phyloP scores from a whole-genome alignment of 92 coral and sea anemone species.

The Phenganax marumi region DNA sequence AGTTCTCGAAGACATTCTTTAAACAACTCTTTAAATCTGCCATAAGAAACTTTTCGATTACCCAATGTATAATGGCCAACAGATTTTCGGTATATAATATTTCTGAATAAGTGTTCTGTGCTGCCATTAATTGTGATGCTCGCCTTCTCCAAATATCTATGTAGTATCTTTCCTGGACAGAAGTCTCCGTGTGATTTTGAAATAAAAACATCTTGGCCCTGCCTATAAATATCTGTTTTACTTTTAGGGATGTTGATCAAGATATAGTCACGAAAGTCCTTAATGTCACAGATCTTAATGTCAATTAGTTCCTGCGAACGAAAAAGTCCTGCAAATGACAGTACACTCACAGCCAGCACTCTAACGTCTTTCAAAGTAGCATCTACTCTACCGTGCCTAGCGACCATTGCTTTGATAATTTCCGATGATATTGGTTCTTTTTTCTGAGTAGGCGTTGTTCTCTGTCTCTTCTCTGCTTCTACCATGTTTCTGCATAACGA shows the following conservation, averaged over 20 bases:
- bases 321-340: slow-evolving; percentile 40
- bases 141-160: neutral
- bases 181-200: slow-evolving; percentile 17
- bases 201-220: slow-evolving; percentile 35
- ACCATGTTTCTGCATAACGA: slow-evolving; percentile 35
- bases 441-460: slow-evolving; percentile 34
- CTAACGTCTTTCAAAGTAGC: slow-evolving; percentile 48
- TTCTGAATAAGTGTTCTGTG: slow-evolving; percentile 18
- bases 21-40: neutral
- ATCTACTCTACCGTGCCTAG: neutral
- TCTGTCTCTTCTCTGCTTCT: slow-evolving; percentile 43
- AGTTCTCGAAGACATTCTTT: too few species aligned
- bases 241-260: slow-evolving; percentile 5
- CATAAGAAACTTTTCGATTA: neutral
- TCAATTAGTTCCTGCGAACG: slow-evolving; percentile 37
- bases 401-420: slow-evolving; percentile 5
- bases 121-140: neutral
- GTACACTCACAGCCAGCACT: slow-evolving; percentile 41
- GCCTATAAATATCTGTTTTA: neutral
- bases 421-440: slow-evolving; percentile 45
- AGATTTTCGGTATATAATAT: neutral
- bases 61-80: slow-evolving; percentile 5
- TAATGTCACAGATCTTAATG: slow-evolving; percentile 4
- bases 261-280: slow-evolving; percentile 10
- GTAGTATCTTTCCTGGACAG: slow-evolving; percentile 23